phyloP scores from a whole-genome alignment of 2,797 vertebrate species.

The Gymnopithys bicolor region DNA sequence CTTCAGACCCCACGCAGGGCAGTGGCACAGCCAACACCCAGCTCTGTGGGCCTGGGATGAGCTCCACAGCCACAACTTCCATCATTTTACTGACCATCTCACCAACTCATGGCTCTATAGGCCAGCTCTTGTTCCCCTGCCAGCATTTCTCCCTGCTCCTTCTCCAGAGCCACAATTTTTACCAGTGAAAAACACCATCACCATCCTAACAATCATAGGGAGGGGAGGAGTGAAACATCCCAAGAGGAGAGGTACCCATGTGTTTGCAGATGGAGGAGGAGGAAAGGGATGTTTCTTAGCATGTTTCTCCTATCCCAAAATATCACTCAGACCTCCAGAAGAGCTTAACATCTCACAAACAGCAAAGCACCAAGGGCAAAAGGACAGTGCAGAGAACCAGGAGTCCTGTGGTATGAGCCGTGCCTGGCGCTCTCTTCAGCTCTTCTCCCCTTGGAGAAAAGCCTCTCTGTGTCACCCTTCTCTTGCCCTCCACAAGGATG shows the following conservation, averaged over 20 bases:
- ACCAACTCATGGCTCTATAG: neutral
- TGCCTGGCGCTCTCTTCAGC: neutral
- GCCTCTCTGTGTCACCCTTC: neutral
- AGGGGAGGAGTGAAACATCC: neutral
- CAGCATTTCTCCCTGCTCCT: neutral
- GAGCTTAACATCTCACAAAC: neutral
- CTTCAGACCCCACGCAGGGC: fast-evolving
- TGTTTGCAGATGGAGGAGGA: neutral
- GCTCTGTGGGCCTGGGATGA: neutral
- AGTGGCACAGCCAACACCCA: fast-evolving
- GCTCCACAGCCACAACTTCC: neutral
- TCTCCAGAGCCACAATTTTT: neutral
- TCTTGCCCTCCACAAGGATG: neutral
- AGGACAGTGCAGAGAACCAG: neutral
- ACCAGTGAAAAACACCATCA: neutral
- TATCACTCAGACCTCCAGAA: neutral
- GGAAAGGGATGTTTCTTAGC: neutral
- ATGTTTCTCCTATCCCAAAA: neutral
- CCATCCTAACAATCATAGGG: neutral
- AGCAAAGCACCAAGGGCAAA: neutral
- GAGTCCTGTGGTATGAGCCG: fast-evolving
- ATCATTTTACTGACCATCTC: neutral
- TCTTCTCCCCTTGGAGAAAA: neutral
- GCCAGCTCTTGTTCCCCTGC: neutral
- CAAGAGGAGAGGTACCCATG: neutral